Base-by-base conservation (phyloP, 2,797 vertebrate genomes). In the Champsocephalus esox region DNA sequence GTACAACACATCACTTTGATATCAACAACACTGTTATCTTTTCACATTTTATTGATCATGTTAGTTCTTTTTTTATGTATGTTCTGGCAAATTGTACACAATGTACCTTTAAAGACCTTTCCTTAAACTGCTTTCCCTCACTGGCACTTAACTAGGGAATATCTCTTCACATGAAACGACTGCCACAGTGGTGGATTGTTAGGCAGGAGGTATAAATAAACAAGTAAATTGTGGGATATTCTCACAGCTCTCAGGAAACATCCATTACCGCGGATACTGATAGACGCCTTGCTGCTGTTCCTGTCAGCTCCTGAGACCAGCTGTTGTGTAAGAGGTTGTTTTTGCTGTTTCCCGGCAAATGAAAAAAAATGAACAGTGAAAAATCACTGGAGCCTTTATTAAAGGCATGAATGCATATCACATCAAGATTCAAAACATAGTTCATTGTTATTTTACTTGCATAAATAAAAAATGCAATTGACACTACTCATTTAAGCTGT, bases 261-360 rank as follows among this genome's bases (percentile, higher is more conserved):
- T 84, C 79, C 61, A 65, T 87, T 74, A 82, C 45, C 68, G 79
- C 19, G 1, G 46, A 72, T 66, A 59, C 81, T 75, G 66, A 84
- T 80, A 49, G 63, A 81, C 24, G 73, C 70, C 78, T 74, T 48
- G 70, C 79, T 73, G 45, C 50, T 77, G 79, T 74, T 79, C 73
- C 65, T 81, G 72, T 70, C 74, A 81, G 67, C 66, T 70, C 59
- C 38, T 34, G 16, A 70, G 52, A 19, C n/a, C 54, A 68, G 55
- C 57, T 63, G 50, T 82, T 82, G 74, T 75, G 67, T 80, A 71
- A 82, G 52, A 24, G 70, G 61, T 70, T 86, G 44, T 72, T 54
- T 71, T 68, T 78, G 58, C 66, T 1, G 52, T 69, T 74, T 61
- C 61, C 48, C 19, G 61, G n/a, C 10, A 70, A 56, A 60, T 57